Evolutionary conservation across 2,113 vertebrate genomes (phyloP).

Genomic region (Platichthys flesus): DNA sequence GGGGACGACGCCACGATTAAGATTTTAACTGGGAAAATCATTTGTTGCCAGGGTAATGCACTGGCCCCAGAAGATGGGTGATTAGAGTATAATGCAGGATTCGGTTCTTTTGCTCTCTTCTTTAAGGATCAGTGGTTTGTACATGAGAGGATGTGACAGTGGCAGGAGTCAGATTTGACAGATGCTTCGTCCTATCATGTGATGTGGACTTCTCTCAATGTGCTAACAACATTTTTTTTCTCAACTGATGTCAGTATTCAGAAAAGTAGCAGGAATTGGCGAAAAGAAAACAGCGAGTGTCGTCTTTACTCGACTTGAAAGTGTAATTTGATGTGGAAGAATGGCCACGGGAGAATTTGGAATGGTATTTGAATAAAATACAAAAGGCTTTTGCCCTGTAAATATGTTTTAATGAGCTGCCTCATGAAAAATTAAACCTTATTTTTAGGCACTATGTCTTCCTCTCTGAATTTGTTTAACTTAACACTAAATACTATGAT

Average conservation of each 20-base stretch:
- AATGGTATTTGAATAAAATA: conserved; percentile 42
- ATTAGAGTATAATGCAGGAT: background rate
- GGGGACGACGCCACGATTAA: conserved; percentile 54
- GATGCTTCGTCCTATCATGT: conserved; percentile 32
- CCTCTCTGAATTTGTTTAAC: too few relatives aligned
- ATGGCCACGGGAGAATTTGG: conserved; percentile 19
- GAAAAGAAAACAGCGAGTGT: background rate
- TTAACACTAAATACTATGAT: too few relatives aligned
- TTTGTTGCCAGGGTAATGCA: conserved; percentile 66
- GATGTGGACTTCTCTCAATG: too few relatives aligned
- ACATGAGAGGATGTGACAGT: conserved; percentile 27
- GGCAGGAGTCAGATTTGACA: conserved; percentile 40
- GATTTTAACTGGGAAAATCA: conserved; percentile 66
- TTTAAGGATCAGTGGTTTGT: conserved; percentile 23
- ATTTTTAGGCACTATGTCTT: too few relatives aligned
- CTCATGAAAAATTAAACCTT: conserved; percentile 2
- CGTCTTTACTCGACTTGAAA: conserved; percentile 28
- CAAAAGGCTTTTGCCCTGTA: conserved; percentile 24
- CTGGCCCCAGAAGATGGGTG: conserved; percentile 47
- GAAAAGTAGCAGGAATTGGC: too few relatives aligned
- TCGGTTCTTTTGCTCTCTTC: background rate
- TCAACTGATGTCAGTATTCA: too few relatives aligned
- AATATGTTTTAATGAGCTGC: conserved; percentile 54
- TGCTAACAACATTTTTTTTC: too few relatives aligned
- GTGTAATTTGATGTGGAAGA: conserved; percentile 37